Evolutionary conservation across 2,797 vertebrate genomes (phyloP).

Genomic region (Pipistrellus pygmaeus): DNA sequence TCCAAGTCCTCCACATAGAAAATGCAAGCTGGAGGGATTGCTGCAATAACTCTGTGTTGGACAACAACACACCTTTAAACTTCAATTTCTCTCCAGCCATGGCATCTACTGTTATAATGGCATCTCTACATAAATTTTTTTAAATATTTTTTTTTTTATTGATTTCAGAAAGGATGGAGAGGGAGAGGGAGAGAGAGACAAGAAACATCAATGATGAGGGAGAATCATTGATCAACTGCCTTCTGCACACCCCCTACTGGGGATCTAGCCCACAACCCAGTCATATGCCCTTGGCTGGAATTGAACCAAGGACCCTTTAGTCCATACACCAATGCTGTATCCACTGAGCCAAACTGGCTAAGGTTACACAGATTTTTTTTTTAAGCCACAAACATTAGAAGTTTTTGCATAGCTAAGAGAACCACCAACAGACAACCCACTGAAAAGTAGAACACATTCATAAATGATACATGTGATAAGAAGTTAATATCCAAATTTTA

Average conservation of each 20-base stretch:
- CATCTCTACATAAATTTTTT: not conserved
- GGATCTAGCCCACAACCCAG: too few species aligned
- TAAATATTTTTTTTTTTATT: not conserved
- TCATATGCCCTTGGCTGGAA: too few species aligned
- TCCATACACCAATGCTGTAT: too few species aligned
- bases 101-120: not conserved
- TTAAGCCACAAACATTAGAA: constrained; percentile 46
- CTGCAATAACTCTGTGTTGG: not conserved
- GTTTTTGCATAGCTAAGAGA: not conserved
- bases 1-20: not conserved
- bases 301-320: too few species aligned
- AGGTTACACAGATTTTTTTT: not conserved
- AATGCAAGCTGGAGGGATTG: not conserved
- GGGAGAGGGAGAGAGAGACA: too few species aligned
- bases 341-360: too few species aligned
- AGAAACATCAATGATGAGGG: too few species aligned
- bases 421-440: not conserved
- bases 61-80: not conserved
- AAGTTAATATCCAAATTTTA: not conserved
- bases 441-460: not conserved
- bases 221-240: too few species aligned
- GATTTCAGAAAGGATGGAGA: too few species aligned
- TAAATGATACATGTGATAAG: not conserved
- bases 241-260: too few species aligned
- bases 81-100: not conserved